These are phyloP conservation scores for Oscheius sp. DNA, from an alignment of 2,888 invertebrate genomes.

Conservation along the genomic window DNA sequence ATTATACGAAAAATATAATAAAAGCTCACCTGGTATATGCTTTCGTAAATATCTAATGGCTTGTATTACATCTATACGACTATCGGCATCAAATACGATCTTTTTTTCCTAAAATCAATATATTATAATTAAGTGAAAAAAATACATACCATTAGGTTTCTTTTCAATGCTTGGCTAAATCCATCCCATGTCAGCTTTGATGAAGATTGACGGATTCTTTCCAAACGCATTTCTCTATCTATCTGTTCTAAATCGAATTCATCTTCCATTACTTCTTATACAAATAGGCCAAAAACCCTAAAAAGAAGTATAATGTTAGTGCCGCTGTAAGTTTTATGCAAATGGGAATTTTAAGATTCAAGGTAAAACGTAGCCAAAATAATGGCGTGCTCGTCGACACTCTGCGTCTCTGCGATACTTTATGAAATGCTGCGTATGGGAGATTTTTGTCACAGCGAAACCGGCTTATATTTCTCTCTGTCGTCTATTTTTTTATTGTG, in stretches of 20 bases:
- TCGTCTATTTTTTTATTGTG: background rate
- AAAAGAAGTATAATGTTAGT: background rate
- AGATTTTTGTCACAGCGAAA: too few relatives aligned
- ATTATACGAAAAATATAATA: too few relatives aligned
- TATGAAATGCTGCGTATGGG: too few relatives aligned
- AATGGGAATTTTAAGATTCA: background rate
- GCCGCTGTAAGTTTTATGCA: background rate
- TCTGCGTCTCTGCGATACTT: too few relatives aligned
- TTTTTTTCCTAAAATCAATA: constrained; percentile 46
- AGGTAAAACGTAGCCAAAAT: too few relatives aligned
- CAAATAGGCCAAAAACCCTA: constrained; percentile 11
- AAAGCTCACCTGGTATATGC: constrained; percentile 32
- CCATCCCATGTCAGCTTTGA: constrained; percentile 47
- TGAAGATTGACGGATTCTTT: constrained; percentile 45
- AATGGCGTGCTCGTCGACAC: too few relatives aligned
- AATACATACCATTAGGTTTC: constrained; percentile 48
- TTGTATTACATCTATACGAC: constrained; percentile 46
- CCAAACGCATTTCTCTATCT: constrained; percentile 51
- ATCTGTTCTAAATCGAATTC: constrained; percentile 50
- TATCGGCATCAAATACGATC: constrained; percentile 40
- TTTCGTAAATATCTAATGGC: constrained; percentile 43
- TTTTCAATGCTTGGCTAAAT: constrained; percentile 41
- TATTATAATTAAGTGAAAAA: background rate
- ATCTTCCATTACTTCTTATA: constrained; percentile 29
- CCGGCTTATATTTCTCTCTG: too few relatives aligned